These are phyloP conservation scores for Onychomys torridus DNA, from an alignment of 2,797 vertebrate species.

Conservation along the genomic window DNA sequence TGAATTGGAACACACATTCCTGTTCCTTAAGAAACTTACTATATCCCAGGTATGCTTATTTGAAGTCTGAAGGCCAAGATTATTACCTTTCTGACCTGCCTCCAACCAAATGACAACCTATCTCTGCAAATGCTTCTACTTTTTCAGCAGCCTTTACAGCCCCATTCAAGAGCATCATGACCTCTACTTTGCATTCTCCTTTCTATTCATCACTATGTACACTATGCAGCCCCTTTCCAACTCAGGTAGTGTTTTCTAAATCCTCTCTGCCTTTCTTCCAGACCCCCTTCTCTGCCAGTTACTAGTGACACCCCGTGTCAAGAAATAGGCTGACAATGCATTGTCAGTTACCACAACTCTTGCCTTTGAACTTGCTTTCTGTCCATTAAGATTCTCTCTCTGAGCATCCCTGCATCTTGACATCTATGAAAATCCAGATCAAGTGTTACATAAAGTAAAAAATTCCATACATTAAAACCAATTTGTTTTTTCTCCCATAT, in stretches of 20 bases:
- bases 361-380: background rate
- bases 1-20: background rate
- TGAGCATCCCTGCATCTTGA: background rate
- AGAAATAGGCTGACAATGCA: background rate
- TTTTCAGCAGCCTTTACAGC: background rate
- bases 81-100: background rate
- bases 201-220: background rate
- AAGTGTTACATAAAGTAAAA: slow-evolving; percentile 1
- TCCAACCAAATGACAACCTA: background rate
- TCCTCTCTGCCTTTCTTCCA: background rate
- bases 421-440: slow-evolving; percentile 19
- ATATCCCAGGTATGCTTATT: background rate
- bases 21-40: background rate
- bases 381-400: background rate
- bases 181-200: background rate
- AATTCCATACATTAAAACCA: background rate
- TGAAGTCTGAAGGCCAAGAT: background rate
- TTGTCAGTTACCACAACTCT: background rate
- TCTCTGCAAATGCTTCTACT: background rate
- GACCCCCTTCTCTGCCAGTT: fast-evolving
- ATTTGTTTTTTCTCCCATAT: background rate
- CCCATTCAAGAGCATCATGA: background rate
- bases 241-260: background rate
- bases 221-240: background rate
- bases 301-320: background rate